A percentile compares a stretch with the other conserved stretches of the same genome.
Conservation (phyloP, 2,888 invertebrate species). For the Balanococcus diminutus region DNA sequence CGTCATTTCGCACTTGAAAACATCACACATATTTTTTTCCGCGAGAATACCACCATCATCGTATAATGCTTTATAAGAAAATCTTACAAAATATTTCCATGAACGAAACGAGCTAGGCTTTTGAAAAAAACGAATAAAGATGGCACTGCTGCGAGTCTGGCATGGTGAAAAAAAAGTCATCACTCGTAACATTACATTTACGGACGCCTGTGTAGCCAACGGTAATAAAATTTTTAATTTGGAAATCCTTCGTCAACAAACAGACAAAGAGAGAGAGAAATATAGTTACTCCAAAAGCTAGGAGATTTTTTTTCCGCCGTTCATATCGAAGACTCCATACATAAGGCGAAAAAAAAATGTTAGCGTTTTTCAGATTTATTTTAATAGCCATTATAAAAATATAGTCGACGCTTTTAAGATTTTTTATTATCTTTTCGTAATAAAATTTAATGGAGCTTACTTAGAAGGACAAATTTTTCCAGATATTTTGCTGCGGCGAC, state of each 20-base stretch:
- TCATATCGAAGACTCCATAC: background rate
- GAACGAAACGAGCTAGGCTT: background rate
- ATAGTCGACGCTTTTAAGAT: background rate
- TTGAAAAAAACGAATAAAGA: background rate
- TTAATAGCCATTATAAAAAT: conserved; percentile 11
- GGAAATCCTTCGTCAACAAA: background rate
- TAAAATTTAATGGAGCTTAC: conserved; percentile 5
- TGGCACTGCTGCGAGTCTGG: background rate
- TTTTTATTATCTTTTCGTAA: background rate
- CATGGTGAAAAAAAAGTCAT: background rate
- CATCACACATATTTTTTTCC: background rate
- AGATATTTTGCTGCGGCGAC: background rate
- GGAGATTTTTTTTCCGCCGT: background rate
- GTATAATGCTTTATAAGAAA: background rate
- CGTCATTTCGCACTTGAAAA: background rate
- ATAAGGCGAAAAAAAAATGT: background rate
- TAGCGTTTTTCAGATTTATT: background rate
- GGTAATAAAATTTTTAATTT: conserved; percentile 5
- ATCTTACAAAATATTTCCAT: background rate
- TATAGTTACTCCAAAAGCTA: background rate
- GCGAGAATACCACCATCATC: background rate
- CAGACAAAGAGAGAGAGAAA: background rate
- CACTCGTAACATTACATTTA: background rate
- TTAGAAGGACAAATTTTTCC: conserved; percentile 5
- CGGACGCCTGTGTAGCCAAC: background rate